Evolutionary conservation across 2,888 invertebrate genomes (phyloP).

Genomic region (Halictus quadricinctus): DNA sequence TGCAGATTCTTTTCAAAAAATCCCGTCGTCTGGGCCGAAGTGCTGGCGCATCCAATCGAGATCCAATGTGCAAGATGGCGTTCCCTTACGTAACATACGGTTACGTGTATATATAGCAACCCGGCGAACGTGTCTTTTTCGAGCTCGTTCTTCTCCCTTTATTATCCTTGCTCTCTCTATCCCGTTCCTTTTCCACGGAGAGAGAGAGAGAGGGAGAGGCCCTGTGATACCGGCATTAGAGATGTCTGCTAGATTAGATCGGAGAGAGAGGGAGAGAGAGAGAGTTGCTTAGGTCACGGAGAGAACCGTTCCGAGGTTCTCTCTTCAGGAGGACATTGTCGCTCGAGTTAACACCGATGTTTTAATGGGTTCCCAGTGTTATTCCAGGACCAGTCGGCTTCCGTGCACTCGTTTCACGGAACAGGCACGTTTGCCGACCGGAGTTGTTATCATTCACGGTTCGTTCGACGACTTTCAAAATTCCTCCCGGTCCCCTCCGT

Average conservation of each 20-base stretch:
- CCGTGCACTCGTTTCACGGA: background rate
- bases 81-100: conserved; percentile 57
- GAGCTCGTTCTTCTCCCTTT: conserved; percentile 24
- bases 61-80: conserved; percentile 65
- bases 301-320: conserved; percentile 18
- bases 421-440: background rate
- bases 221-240: conserved; percentile 38
- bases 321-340: background rate
- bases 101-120: conserved; percentile 27
- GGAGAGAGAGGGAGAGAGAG: background rate
- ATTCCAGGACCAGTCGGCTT: background rate
- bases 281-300: conserved; percentile 26
- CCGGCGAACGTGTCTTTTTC: conserved; percentile 38
- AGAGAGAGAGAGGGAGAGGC: background rate
- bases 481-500: background rate
- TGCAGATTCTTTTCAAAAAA: conserved; percentile 58
- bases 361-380: conserved; percentile 17
- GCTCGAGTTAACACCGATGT: background rate
- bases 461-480: background rate
- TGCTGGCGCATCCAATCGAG: conserved; percentile 62
- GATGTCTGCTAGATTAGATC: conserved; percentile 52
- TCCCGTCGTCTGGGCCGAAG: conserved; percentile 49
- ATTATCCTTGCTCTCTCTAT: background rate
- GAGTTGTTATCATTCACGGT: background rate
- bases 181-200: conserved; percentile 29